Conservation (phyloP, 1,140 invertebrate species). For the Steinernema khuongi region DNA sequence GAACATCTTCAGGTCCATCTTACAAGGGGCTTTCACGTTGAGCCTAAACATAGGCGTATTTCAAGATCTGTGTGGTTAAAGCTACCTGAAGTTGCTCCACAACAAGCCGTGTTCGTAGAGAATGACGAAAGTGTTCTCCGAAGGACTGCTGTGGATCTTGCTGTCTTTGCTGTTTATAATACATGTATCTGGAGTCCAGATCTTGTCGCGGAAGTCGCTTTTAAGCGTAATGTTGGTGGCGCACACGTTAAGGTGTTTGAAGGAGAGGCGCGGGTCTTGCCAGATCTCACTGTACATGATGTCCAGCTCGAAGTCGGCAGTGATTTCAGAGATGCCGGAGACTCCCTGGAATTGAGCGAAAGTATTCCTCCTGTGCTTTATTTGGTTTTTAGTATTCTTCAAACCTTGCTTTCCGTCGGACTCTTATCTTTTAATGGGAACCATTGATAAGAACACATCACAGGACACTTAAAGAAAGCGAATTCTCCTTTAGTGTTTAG, state of each 20-base stretch:
- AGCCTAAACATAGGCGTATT: slow-evolving; percentile 37
- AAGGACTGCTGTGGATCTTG: slow-evolving; percentile 51
- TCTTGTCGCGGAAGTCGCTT: slow-evolving; percentile 55
- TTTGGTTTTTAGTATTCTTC: slow-evolving; percentile 18
- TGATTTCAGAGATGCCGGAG: slow-evolving; percentile 57
- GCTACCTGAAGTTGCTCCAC: slow-evolving; percentile 54
- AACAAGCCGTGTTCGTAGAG: slow-evolving; percentile 57
- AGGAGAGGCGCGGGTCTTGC: slow-evolving; percentile 53
- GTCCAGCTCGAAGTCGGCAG: slow-evolving; percentile 56
- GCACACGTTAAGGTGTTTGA: slow-evolving; percentile 58
- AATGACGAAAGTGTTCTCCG: slow-evolving; percentile 59
- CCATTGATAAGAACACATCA: too few species aligned
- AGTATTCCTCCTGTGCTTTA: neutral
- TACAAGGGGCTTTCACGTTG: slow-evolving; percentile 55
- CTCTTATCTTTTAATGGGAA: neutral
- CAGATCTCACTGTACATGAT: slow-evolving; percentile 58
- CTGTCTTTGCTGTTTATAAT: slow-evolving; percentile 53
- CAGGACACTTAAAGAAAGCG: too few species aligned
- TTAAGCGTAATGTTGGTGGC: slow-evolving; percentile 59
- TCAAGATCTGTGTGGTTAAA: neutral
- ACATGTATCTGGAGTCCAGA: slow-evolving; percentile 58
- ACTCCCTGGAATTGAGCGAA: slow-evolving; percentile 44
- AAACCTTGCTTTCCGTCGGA: neutral
- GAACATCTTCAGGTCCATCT: slow-evolving; percentile 58
- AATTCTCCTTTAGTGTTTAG: neutral